Percentiles rank a stretch among this genome's conserved stretches.
These are phyloP conservation scores for Thalassarche chlororhynchos DNA, from an alignment of 2,113 vertebrate genomes.

Conservation along the genomic window DNA sequence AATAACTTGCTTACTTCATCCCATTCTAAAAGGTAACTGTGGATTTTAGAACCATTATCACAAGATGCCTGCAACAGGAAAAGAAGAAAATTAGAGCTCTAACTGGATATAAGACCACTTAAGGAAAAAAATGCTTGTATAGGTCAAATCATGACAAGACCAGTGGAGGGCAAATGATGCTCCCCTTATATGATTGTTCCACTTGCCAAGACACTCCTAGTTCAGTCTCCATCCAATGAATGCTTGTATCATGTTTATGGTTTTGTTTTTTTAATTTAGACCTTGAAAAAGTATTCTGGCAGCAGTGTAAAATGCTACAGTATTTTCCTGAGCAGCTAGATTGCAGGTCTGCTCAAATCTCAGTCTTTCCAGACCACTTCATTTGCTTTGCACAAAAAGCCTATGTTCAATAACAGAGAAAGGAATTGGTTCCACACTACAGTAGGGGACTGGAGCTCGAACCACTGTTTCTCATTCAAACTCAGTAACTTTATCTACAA, in stretches of 20 bases:
- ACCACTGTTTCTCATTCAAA: neutral
- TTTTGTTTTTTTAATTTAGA: neutral
- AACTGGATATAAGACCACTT: neutral
- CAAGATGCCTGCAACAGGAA: constrained; percentile 84
- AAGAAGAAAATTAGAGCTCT: constrained; percentile 44
- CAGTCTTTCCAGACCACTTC: neutral
- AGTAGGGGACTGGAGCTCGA: neutral
- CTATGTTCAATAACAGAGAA: neutral
- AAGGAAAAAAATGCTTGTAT: neutral
- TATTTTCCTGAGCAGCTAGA: neutral
- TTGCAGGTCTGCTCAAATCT: neutral
- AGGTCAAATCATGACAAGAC: neutral
- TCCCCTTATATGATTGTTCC: neutral
- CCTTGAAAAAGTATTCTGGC: neutral
- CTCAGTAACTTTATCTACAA: neutral
- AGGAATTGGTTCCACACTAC: neutral
- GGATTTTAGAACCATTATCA: constrained; percentile 97
- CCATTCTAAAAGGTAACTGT: constrained; percentile 94
- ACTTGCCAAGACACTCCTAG: neutral
- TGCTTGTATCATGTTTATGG: neutral
- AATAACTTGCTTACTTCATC: constrained; percentile 86
- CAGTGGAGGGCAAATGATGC: neutral
- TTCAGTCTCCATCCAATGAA: neutral
- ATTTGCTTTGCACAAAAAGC: neutral
- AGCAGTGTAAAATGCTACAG: neutral